phyloP scores from a whole-genome alignment of 2,888 invertebrate genomes.

The Carabus problematicus region DNA sequence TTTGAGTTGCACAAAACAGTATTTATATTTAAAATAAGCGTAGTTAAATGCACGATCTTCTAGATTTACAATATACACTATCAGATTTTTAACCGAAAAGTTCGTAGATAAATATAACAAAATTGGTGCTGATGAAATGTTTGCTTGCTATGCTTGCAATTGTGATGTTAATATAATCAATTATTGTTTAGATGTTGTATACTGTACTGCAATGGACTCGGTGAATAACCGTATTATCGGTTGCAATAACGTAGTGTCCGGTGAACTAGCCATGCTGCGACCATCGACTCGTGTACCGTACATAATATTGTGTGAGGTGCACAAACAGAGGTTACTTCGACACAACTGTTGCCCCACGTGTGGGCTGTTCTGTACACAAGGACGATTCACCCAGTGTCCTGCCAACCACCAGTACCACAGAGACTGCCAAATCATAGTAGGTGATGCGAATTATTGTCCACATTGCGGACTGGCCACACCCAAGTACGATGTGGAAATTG shows the following conservation, averaged over 20 bases:
- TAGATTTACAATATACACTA: too few species aligned
- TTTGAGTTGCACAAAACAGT: too few species aligned
- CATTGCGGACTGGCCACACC: conserved; percentile 74
- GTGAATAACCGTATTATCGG: conserved; percentile 79
- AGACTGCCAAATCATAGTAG: conserved; percentile 66
- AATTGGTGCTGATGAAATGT: background rate
- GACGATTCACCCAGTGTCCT: conserved; percentile 82
- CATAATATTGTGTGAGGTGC: conserved; percentile 79
- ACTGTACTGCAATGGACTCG: conserved; percentile 79
- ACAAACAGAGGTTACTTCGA: conserved; percentile 73
- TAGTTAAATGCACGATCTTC: too few species aligned
- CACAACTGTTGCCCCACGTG: conserved; percentile 93
- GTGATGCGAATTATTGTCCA: conserved; percentile 66
- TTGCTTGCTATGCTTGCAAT: too few species aligned
- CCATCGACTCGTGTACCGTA: conserved; percentile 80
- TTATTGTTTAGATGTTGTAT: conserved; percentile 62
- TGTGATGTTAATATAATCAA: conserved; percentile 8
- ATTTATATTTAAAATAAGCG: too few species aligned
- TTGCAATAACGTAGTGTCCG: conserved; percentile 75
- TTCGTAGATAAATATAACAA: background rate
- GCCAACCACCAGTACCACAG: conserved; percentile 83
- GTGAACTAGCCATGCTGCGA: conserved; percentile 68
- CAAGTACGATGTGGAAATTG: conserved; percentile 66
- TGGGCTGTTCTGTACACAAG: conserved; percentile 90
- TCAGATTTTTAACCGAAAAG: too few species aligned